These are phyloP conservation scores for Pseudorasbora parva DNA, from an alignment of 2,113 vertebrate genomes.

Conservation along the genomic window DNA sequence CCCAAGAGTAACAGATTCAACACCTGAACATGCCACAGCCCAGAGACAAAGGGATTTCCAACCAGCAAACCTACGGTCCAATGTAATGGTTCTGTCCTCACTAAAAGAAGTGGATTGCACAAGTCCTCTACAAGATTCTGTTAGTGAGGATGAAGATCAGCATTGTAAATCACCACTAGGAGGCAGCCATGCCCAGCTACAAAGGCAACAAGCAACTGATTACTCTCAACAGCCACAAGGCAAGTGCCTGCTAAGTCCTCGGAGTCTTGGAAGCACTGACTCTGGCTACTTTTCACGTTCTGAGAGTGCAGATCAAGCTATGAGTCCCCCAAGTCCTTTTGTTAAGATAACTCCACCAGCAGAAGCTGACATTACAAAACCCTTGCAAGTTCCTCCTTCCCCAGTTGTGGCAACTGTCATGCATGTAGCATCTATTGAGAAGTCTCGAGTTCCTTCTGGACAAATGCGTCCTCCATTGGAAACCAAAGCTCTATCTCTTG, in stretches of 20 bases:
- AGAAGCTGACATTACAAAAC: constrained; percentile 84
- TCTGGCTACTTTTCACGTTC: constrained; percentile 98
- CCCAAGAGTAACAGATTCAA: constrained; percentile 80
- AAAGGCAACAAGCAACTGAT: constrained; percentile 96
- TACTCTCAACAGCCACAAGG: constrained; percentile 89
- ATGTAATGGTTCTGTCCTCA: constrained; percentile 72
- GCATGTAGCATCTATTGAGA: constrained; percentile 79
- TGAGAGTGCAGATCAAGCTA: constrained; percentile 94
- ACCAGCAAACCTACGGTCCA: constrained; percentile 70
- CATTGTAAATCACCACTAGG: constrained; percentile 76
- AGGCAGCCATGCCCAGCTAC: constrained; percentile 86
- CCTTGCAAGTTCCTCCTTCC: constrained; percentile 61
- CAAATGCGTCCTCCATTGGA: constrained; percentile 91
- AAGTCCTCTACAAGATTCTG: constrained; percentile 74
- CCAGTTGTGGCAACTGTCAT: constrained; percentile 77
- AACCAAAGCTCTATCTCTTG: constrained; percentile 90
- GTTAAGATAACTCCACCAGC: constrained; percentile 80
- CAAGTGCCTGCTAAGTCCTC: constrained; percentile 91
- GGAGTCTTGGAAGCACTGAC: constrained; percentile 96
- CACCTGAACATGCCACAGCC: constrained; percentile 78
- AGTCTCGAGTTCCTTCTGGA: constrained; percentile 70
- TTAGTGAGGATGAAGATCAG: constrained; percentile 80
- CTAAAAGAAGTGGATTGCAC: constrained; percentile 81
- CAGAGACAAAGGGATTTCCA: constrained; percentile 85
- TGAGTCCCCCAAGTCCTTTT: constrained; percentile 90